Evolutionary conservation across 2,113 vertebrate species (phyloP).

Genomic region (Mastomys natalensis): DNA sequence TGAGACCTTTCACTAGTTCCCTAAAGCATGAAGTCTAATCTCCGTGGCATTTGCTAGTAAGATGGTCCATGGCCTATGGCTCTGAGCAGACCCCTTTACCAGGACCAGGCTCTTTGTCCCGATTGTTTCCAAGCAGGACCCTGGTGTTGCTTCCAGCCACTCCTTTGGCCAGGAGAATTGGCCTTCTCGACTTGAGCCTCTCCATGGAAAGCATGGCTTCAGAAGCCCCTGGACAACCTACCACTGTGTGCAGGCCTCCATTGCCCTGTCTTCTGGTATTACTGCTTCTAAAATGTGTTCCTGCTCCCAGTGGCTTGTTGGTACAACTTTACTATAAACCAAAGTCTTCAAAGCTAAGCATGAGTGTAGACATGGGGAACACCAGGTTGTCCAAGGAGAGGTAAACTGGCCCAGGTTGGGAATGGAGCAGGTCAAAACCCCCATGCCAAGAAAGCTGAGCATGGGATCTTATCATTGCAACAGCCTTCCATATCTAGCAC

Average conservation of each 20-base stretch:
- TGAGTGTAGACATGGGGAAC: neutral
- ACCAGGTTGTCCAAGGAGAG: neutral
- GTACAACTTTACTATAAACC: neutral
- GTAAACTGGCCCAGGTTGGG: neutral
- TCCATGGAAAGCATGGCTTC: neutral
- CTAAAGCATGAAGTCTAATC: neutral
- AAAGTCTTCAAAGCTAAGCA: neutral
- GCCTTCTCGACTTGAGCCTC: neutral
- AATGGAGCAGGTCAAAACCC: neutral
- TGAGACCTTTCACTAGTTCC: neutral
- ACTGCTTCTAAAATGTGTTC: neutral
- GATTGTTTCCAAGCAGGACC: neutral
- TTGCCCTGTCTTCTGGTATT: neutral
- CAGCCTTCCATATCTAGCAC: neutral
- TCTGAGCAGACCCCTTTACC: fast-evolving
- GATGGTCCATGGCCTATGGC: too few relatives aligned
- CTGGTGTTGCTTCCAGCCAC: neutral
- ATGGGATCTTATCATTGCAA: neutral
- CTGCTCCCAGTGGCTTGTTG: neutral
- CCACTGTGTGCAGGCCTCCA: neutral
- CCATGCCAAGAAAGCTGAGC: neutral
- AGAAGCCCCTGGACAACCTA: too few relatives aligned
- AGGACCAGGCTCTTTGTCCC: too few relatives aligned
- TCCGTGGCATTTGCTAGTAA: neutral
- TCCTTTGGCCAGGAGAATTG: neutral